Percentiles rank a stretch among this genome's conserved stretches.
phyloP scores from a whole-genome alignment of 2,888 invertebrate species.

The Drosophila borealis region DNA sequence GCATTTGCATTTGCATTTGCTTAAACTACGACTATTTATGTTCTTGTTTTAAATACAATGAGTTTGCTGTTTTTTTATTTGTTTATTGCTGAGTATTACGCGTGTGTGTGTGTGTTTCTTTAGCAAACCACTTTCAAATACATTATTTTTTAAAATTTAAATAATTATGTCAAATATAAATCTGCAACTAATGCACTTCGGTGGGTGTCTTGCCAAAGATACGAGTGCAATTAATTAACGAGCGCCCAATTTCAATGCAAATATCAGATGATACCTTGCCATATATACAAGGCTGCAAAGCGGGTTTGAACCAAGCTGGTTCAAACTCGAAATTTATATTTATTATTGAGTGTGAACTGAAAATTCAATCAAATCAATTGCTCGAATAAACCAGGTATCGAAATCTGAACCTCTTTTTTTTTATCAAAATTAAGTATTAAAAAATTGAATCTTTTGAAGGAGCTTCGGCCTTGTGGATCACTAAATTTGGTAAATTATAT shows the following conservation, averaged over 20 bases:
- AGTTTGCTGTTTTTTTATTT: constrained; percentile 22
- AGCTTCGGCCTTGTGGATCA: no score
- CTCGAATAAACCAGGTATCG: no score
- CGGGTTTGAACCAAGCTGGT: no score
- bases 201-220: constrained; percentile 73
- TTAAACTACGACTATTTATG: constrained; percentile 35
- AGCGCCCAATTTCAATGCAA: constrained; percentile 46
- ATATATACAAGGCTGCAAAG: not conserved
- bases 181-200: constrained; percentile 54
- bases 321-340: no score
- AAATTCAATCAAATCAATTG: no score
- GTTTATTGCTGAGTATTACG: constrained; percentile 35
- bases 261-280: not conserved
- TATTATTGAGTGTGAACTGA: no score
- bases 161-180: not conserved
- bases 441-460: no score
- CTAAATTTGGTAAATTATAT: no score
- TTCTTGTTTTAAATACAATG: constrained; percentile 39
- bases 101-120: constrained; percentile 27
- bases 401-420: no score
- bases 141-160: constrained; percentile 3
- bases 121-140: constrained; percentile 57
- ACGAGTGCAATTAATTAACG: constrained; percentile 22
- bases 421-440: no score
- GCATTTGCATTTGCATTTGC: constrained; percentile 38